phyloP scores from a whole-genome alignment of 1,140 invertebrate species.

The Eulimnadia texana region DNA sequence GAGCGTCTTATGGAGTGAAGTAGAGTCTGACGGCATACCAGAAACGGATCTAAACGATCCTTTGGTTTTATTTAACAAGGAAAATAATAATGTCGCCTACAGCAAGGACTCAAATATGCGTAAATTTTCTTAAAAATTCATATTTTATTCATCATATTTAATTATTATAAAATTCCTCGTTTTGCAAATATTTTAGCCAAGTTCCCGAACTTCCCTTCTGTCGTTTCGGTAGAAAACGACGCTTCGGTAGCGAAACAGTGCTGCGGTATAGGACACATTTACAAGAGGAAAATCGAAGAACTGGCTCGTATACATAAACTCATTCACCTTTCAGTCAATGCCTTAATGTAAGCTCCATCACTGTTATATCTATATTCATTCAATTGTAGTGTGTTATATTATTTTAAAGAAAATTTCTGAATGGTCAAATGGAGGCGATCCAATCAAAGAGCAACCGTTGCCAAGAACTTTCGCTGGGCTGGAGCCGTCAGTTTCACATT shows the following conservation, averaged over 20 bases:
- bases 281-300: conserved; percentile 60
- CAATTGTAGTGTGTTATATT: not conserved
- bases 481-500: conserved; percentile 1
- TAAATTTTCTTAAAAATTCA: conserved; percentile 16
- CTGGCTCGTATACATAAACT: conserved; percentile 44
- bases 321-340: conserved; percentile 45
- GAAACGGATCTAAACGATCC: conserved; percentile 51
- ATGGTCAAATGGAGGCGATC: not conserved
- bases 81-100: conserved; percentile 66
- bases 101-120: conserved; percentile 42
- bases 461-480: not conserved
- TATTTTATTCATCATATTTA: too few relatives aligned
- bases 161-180: too few relatives aligned
- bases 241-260: conserved; percentile 74
- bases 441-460: not conserved
- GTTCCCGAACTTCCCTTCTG: conserved; percentile 64
- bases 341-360: conserved; percentile 34
- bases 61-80: conserved; percentile 65
- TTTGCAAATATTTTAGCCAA: conserved; percentile 39
- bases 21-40: conserved; percentile 49
- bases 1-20: conserved; percentile 36
- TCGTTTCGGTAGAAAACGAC: conserved; percentile 73
- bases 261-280: conserved; percentile 71
- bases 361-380: not conserved
- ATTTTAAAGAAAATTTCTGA: not conserved